Evolutionary conservation across 2,797 vertebrate genomes (phyloP), one percentile per base, ranked within the genome.

Genomic region (Triplophysa bombifrons): DNA sequence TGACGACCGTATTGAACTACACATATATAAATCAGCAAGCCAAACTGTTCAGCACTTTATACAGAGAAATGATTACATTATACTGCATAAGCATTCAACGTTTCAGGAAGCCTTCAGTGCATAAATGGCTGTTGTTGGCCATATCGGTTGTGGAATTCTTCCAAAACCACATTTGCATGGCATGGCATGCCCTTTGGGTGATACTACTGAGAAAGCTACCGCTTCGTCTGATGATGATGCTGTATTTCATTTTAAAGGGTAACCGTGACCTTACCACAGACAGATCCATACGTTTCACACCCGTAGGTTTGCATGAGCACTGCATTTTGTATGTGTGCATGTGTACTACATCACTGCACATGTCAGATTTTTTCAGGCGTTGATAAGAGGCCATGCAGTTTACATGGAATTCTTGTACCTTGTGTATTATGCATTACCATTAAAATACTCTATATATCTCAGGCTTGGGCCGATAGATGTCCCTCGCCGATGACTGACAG

Each of bases 11-110:
- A 73, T 67, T 72, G 78, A 80, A 16, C 69, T 67, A 73, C 78
- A 73, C 41, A 66, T 80, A 61, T 80, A 67, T 80, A 80, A 80
- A 80, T 80, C 78, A 73, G 61, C 63, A 73, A 73, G 78, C 51
- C 51, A 63, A 58, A 22, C 51, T 73, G 30, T 72, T 73, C 70
- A 73, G 78, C 70, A 38, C 58, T 80, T 80, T 72, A 58, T 60
- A 67, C 30, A 58, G 38, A 48, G 61, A 66, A 70, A 72, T 66
- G 63, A 73, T 67, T 73, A 66, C 61, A 73, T 72, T 80, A 66
- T 66, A 68, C 69, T 30, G 69, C 34, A 79, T 48, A 72, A 80
- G 78, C 70, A 66, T 44, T 71, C 53, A 19, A 72, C 72, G 63
- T 73, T 80, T 67, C 6, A 6, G n/a, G 38, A 67, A 80, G 48